phyloP scores from a whole-genome alignment of 2,888 invertebrate genomes.

The Erpobdella octoculata region DNA sequence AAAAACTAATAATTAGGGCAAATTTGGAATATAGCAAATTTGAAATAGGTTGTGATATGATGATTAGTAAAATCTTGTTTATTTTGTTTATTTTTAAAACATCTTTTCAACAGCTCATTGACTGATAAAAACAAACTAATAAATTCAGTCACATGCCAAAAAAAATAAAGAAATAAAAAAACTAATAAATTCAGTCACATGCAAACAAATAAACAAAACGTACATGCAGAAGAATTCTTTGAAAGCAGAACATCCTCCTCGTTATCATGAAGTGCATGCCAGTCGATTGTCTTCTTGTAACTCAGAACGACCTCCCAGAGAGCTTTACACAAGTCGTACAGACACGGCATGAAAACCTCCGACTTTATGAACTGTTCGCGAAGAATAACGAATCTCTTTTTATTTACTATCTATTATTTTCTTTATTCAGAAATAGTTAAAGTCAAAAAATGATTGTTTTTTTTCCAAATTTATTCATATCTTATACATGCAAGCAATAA shows the following conservation, averaged over 20 bases:
- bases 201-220: background rate
- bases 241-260: slow-evolving; percentile 23
- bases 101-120: no score
- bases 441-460: background rate
- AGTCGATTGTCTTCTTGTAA: slow-evolving; percentile 68
- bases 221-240: background rate
- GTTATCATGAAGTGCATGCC: slow-evolving; percentile 61
- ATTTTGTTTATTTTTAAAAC: no score
- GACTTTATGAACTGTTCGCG: slow-evolving; percentile 51
- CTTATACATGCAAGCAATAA: no score
- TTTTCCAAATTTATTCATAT: background rate
- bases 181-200: no score
- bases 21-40: no score
- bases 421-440: background rate
- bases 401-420: no score
- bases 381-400: background rate
- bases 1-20: no score
- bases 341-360: slow-evolving; percentile 65
- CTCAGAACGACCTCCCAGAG: slow-evolving; percentile 73
- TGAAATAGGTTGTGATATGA: no score
- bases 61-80: no score
- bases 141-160: no score
- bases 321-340: slow-evolving; percentile 77
- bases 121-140: background rate
- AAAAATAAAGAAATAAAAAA: no score